Percentiles rank a stretch among this genome's conserved stretches.
These are phyloP conservation scores for Lasiurus cinereus DNA, from an alignment of 2,113 vertebrate genomes.

Conservation along the genomic window DNA sequence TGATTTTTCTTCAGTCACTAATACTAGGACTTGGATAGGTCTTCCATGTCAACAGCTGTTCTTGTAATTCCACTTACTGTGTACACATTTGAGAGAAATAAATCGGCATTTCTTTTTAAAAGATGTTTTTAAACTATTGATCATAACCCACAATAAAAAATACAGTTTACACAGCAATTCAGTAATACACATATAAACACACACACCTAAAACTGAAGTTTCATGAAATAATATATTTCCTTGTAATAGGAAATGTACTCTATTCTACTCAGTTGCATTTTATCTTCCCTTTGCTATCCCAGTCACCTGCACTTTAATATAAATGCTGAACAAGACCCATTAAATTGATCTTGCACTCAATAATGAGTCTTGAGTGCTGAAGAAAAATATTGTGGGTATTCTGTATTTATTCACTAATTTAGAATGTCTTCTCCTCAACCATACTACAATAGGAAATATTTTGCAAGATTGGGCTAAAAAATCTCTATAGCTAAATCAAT, in stretches of 20 bases:
- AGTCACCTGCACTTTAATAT: neutral
- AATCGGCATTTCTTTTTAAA: neutral
- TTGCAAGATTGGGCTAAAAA: constrained; percentile 2
- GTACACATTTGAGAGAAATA: neutral
- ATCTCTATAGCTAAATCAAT: constrained; percentile 3
- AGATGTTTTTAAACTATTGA: constrained; percentile 31
- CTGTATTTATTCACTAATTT: constrained; percentile 17
- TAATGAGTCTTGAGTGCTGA: neutral
- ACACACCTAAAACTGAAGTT: neutral
- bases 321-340: neutral
- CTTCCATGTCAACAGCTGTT: neutral
- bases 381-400: neutral
- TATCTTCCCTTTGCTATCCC: neutral
- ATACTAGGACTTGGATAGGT: neutral
- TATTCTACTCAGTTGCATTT: neutral
- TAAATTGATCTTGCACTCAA: neutral
- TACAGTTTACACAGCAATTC: neutral
- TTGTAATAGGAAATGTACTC: neutral
- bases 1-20: neutral
- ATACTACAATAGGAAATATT: neutral
- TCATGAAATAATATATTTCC: neutral
- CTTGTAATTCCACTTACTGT: neutral
- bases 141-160: neutral
- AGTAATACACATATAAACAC: neutral
- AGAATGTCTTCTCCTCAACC: neutral